These are phyloP conservation scores for Malurus alboscapulatus DNA, from an alignment of 2,113 vertebrate species.

Conservation along the genomic window DNA sequence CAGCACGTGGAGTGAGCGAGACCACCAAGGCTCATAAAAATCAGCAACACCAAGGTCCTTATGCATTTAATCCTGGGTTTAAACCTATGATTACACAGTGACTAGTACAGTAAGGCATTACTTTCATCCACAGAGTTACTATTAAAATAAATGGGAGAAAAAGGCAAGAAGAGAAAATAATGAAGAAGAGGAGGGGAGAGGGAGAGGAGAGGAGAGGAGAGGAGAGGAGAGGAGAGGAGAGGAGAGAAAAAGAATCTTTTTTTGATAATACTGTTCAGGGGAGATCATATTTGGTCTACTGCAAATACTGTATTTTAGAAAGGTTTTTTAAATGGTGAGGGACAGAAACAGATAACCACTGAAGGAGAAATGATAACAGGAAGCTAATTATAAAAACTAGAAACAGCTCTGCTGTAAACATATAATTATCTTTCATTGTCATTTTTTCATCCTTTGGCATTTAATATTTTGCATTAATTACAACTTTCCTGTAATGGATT, in stretches of 20 bases:
- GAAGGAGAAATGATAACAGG: not conserved
- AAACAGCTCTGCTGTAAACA: conserved; percentile 36
- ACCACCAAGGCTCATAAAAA: not conserved
- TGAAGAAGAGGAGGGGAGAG: accelerated
- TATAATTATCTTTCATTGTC: conserved; percentile 20
- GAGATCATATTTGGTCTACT: not conserved
- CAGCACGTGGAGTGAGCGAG: not conserved
- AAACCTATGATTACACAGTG: not conserved
- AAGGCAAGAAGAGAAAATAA: accelerated
- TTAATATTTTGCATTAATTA: conserved; percentile 32
- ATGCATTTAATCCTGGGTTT: not conserved
- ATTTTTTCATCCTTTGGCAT: not conserved
- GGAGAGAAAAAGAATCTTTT: not conserved
- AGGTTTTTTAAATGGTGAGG: not conserved
- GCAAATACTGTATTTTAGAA: not conserved
- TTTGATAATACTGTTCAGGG: not conserved
- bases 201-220: accelerated
- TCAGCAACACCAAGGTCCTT: not conserved
- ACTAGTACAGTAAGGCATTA: not conserved
- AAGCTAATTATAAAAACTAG: conserved; percentile 30
- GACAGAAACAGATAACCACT: not conserved
- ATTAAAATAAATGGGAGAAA: accelerated
- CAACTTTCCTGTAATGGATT: not conserved
- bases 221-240: not conserved
- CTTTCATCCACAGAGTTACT: not conserved